Evolutionary conservation across 2,797 vertebrate genomes (phyloP), one percentile per base, ranked within the genome.

Genomic region (Salmo trutta): DNA sequence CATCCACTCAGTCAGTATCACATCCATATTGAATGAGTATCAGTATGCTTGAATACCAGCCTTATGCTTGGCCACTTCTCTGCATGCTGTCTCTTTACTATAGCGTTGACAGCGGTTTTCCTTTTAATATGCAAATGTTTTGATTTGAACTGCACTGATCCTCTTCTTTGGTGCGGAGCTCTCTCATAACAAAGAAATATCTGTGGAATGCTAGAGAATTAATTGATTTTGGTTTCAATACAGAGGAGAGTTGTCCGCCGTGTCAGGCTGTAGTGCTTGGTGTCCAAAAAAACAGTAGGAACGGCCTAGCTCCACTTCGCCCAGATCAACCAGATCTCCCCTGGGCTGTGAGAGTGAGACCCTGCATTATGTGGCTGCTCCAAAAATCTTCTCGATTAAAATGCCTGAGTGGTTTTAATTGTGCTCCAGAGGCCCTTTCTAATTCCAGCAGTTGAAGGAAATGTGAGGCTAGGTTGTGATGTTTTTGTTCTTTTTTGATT

Each of bases 81-180:
- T 85, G 87, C 87, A 89, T 90, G 82, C 81, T 87, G 81, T 85
- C 73, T 87, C 86, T 86, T 83, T 81, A 79, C 84, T 76, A 77
- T 82, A 81, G 82, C 71, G 80, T 90, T 90, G 89, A 91, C 90
- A 85, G 83, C 78, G 77, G 78, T 81, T 87, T 89, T 31, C 83
- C 84, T 87, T 93, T 94, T 94, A 90, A 92, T 86, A 94, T 94
- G 93, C 83, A 88, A 93, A 95, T 94, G 79, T 4, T 27, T 59
- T 1, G 81, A 90, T 90, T 78, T 82, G 83, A 83, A 52, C 80
- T 80, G 84, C 83, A 85, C 24, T 56, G 82, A 83, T 83, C 85
- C 82, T 82, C 84, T 85, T 90, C 84, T 82, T 76, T 24, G 77
- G 66, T 84, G 85, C 74, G 53, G 72, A 86, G 87, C 82, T 24